Conservation (phyloP, 2,797 vertebrate genomes). For the Taeniopygia guttata region DNA sequence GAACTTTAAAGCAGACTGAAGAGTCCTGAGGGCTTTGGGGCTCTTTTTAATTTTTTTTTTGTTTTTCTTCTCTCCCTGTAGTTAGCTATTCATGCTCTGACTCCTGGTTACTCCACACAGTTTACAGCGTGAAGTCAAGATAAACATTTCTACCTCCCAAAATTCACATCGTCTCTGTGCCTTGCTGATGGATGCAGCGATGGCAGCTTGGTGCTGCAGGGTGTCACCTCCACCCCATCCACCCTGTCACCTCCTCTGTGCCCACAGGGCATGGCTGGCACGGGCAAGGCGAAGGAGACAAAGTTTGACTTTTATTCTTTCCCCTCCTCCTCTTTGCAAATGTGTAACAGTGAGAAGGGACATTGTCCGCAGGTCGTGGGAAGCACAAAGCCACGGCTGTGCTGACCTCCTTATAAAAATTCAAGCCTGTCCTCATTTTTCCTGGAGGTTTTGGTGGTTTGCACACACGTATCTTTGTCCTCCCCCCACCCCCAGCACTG, state of each 20-base stretch:
- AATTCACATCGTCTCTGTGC: fast-evolving
- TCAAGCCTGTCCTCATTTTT: constrained; percentile 46
- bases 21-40: background rate
- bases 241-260: background rate
- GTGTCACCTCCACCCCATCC: background rate
- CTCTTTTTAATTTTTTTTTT: background rate
- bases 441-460: constrained; percentile 1
- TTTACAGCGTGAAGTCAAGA: background rate
- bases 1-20: background rate
- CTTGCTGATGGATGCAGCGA: background rate
- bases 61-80: background rate
- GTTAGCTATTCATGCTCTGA: background rate
- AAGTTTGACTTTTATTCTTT: background rate
- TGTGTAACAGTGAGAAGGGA: constrained; percentile 34
- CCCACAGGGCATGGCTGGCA: background rate
- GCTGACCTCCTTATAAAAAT: constrained; percentile 47
- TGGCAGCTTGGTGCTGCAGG: background rate
- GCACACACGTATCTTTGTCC: constrained; percentile 27
- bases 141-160: background rate
- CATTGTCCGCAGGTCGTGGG: constrained; percentile 55
- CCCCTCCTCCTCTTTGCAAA: constrained; percentile 10
- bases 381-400: constrained; percentile 61
- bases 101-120: background rate
- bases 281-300: background rate
- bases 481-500: background rate